Evolutionary conservation across 2,113 vertebrate genomes (phyloP).

Genomic region (Podarcis muralis): DNA sequence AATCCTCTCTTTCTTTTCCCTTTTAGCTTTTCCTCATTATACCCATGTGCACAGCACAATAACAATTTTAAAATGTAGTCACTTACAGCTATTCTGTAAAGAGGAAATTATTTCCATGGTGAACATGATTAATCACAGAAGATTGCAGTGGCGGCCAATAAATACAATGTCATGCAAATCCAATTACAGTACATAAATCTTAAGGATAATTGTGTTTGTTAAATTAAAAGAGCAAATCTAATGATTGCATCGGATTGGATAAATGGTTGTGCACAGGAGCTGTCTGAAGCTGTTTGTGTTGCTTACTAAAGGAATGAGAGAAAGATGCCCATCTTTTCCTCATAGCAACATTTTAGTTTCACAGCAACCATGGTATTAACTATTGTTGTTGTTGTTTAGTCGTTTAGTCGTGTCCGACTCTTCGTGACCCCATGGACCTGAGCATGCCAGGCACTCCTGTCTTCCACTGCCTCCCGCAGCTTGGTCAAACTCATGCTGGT

Average conservation of each 20-base stretch:
- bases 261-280: neutral
- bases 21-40: slow-evolving; percentile 23
- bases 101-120: slow-evolving; percentile 3
- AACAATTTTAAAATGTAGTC: neutral
- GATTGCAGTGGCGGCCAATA: neutral
- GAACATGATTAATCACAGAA: slow-evolving; percentile 7
- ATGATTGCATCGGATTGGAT: neutral
- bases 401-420: too few species aligned
- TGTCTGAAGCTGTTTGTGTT: neutral
- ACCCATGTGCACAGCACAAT: neutral
- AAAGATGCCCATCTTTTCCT: neutral
- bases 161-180: neutral
- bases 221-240: slow-evolving; percentile 19
- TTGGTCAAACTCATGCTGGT: too few species aligned
- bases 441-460: too few species aligned
- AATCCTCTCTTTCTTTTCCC: neutral
- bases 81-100: neutral
- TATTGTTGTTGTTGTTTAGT: too few species aligned
- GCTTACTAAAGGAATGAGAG: neutral
- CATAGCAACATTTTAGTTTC: too few species aligned
- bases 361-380: neutral
- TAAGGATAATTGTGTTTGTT: slow-evolving; percentile 13
- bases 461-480: too few species aligned
- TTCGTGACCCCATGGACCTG: too few species aligned
- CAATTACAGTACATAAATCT: neutral